Conservation (phyloP, 2,797 vertebrate species). For the Nothura maculosa region DNA sequence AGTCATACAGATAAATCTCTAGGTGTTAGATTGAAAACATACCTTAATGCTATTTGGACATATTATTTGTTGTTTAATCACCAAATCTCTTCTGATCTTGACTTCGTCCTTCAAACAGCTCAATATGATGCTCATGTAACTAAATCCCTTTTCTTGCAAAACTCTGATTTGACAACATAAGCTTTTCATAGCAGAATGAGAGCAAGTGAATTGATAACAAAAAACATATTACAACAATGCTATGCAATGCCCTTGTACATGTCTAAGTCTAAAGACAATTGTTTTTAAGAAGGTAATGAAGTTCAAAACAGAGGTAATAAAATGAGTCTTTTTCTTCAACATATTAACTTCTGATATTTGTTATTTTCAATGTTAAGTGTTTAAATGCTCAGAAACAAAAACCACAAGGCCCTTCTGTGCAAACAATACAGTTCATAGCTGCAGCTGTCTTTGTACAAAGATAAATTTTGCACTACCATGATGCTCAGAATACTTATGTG, state of each 20-base stretch:
- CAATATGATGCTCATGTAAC: not conserved
- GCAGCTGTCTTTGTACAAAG: not conserved
- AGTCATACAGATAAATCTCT: conserved; percentile 29
- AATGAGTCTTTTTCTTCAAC: not conserved
- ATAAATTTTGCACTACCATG: rapidly evolving
- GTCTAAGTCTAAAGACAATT: not conserved
- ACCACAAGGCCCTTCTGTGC: not conserved
- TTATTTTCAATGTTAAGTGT: not conserved
- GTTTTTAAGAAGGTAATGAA: not conserved
- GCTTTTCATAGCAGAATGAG: conserved; percentile 31
- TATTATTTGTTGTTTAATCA: not conserved
- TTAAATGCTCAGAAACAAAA: not conserved
- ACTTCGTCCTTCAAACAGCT: conserved; percentile 55
- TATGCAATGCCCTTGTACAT: not conserved
- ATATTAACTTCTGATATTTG: not conserved
- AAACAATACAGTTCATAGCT: not conserved
- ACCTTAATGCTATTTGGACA: not conserved
- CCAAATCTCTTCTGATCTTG: not conserved
- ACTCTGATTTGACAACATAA: conserved; percentile 4
- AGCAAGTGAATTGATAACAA: not conserved
- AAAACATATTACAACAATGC: not conserved
- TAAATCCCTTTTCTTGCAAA: conserved; percentile 15
- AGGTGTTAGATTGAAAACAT: conserved; percentile 23
- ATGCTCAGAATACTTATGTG: not conserved
- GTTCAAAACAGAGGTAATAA: not conserved